These are phyloP conservation scores for Lepeophtheirus nordmannii DNA, from an alignment of 2,888 invertebrate species.

Conservation along the genomic window DNA sequence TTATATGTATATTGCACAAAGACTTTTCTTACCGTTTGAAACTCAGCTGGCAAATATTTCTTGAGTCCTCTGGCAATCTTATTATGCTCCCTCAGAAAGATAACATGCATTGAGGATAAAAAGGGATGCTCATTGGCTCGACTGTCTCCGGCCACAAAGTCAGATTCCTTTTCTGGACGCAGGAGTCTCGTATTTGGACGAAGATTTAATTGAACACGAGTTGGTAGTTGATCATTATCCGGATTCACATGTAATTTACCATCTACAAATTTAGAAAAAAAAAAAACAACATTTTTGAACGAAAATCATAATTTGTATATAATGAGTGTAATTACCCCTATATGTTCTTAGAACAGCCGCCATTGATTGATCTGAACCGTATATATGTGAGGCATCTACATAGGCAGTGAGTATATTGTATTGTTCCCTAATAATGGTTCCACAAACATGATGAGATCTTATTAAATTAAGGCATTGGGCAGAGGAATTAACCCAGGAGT, in stretches of 20 bases:
- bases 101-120: conserved; percentile 14
- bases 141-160: conserved; percentile 23
- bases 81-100: conserved; percentile 23
- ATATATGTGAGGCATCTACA: conserved; percentile 37
- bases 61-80: conserved; percentile 17
- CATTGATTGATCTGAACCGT: conserved; percentile 38
- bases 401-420: conserved; percentile 39
- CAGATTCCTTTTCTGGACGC: conserved; percentile 13
- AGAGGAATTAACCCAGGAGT: conserved; percentile 22
- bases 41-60: conserved; percentile 14
- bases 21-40: not conserved
- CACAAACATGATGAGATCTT: conserved; percentile 18
- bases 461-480: conserved; percentile 21
- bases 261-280: not conserved
- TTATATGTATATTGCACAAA: not conserved
- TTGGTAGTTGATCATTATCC: conserved; percentile 20
- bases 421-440: conserved; percentile 36
- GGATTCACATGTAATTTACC: conserved; percentile 14
- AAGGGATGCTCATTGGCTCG: conserved; percentile 24
- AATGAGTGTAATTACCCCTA: conserved; percentile 29
- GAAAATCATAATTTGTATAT: not conserved
- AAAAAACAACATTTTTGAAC: not conserved
- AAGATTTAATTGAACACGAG: conserved; percentile 18
- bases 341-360: conserved; percentile 34
- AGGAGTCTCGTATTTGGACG: conserved; percentile 4